A percentile compares a stretch with the other conserved stretches of the same genome.
phyloP scores from a whole-genome alignment of 2,113 vertebrate genomes.

The Pluvianellus socialis region DNA sequence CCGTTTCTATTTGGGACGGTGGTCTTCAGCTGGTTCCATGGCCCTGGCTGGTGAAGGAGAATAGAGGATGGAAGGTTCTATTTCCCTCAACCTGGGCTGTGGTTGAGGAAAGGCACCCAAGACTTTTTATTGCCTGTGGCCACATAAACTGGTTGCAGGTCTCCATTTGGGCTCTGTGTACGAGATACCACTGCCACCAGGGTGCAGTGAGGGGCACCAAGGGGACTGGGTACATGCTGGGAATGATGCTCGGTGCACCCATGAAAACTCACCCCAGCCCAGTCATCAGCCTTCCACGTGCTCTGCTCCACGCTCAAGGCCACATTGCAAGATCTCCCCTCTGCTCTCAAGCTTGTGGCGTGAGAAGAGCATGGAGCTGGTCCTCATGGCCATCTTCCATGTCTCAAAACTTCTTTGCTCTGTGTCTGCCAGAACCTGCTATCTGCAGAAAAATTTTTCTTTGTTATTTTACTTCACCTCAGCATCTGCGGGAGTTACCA shows the following conservation, averaged over 20 bases:
- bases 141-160: neutral
- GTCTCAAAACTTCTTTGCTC: neutral
- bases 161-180: neutral
- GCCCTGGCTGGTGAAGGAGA: neutral
- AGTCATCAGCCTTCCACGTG: neutral
- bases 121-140: neutral
- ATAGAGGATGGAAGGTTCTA: neutral
- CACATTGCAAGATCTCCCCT: neutral
- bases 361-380: neutral
- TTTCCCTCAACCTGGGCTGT: neutral
- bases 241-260: neutral
- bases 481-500: neutral
- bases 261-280: neutral
- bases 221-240: neutral
- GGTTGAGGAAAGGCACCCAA: neutral
- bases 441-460: neutral
- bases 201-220: neutral
- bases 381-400: neutral
- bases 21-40: neutral
- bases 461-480: rapidly evolving
- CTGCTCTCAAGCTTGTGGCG: neutral
- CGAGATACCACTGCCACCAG: neutral
- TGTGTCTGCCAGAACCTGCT: neutral
- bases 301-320: neutral
- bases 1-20: neutral